Evolutionary conservation across 2,888 invertebrate genomes (phyloP), one percentile per base, ranked within the genome.

Genomic region (Pyrrhosoma nymphula): DNA sequence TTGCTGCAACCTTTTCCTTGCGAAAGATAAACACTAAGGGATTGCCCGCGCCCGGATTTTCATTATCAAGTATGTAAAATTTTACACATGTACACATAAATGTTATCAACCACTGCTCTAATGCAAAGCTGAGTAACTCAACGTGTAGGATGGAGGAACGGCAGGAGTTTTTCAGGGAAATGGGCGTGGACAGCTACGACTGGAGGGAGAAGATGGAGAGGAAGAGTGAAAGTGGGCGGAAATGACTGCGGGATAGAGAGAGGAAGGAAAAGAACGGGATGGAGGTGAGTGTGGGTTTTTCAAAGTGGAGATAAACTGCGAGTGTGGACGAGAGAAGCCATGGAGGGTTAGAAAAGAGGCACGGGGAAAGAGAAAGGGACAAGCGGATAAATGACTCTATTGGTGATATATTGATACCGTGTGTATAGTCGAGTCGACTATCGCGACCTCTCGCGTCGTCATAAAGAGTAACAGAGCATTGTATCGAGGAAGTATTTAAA

Each of bases 151-250:
- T 0, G 60, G 60, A 60, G 60, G 20, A 60, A 4, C 60, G 60
- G 60, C 1, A 4, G 60, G 60, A 20, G 60, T 60, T 60, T 16
- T 16, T 60, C 60, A 4, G 60, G 60, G 16, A 20, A 20, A 20
- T 1, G 60, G 60, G 60, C 16, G 60, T 60, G 60, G 69, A n/a
- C 69, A 69, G 69, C n/a, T 69, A n/a, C 6, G n/a, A 60, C 3
- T n/a, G n/a, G 69, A 69, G 20, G 26, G 55, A 23, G 47, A 16
- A 10, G 60, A 8, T 14, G 30, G 30, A n/a, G 35, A 26, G 26
- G 16, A 55, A 55, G 89, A 89, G 89, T 56, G 89, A 89, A 89
- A n/a, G 89, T 56, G 55, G 55, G 56, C 56, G 55, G 47, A 89
- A 89, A 89, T 47, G 89, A 26, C 26, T 26, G 12, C 55, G n/a